Evolutionary conservation across 2,888 invertebrate species (phyloP).

Genomic region (Quadroppia sp.): DNA sequence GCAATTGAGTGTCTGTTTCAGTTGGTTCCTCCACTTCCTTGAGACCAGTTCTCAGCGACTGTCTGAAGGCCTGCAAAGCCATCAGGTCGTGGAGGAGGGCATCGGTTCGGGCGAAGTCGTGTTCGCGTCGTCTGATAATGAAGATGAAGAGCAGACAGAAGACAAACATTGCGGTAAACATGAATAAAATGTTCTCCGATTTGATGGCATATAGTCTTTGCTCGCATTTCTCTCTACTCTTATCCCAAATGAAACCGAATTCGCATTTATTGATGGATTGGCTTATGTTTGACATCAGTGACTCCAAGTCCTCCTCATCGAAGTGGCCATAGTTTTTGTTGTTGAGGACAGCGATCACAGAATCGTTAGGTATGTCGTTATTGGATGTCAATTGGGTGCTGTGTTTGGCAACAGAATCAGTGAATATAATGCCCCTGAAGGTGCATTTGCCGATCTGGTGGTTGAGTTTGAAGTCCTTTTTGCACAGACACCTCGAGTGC

Average conservation of each 20-base stretch:
- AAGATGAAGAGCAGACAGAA: conserved; percentile 3
- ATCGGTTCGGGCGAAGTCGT: neutral
- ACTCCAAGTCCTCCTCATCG: neutral
- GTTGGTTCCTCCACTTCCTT: neutral
- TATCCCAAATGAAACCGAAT: neutral
- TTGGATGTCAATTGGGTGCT: no score
- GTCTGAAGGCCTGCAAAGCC: conserved; percentile 13
- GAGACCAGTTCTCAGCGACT: neutral
- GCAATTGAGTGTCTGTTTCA: neutral
- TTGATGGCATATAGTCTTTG: neutral
- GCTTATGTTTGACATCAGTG: neutral
- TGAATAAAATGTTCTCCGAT: conserved; percentile 7
- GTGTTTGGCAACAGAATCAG: neutral
- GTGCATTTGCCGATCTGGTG: neutral
- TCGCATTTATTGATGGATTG: neutral
- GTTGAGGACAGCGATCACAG: neutral
- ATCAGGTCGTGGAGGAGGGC: conserved; percentile 8
- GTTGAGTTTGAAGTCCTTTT: neutral
- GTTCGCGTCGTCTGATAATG: neutral
- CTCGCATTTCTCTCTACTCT: neutral
- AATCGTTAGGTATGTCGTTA: neutral
- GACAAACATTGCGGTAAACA: conserved; percentile 6
- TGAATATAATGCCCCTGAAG: neutral
- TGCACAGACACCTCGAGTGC: neutral
- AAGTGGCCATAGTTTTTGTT: neutral